phyloP scores from a whole-genome alignment of 2,888 invertebrate species.

The Anarsia innoxiella region DNA sequence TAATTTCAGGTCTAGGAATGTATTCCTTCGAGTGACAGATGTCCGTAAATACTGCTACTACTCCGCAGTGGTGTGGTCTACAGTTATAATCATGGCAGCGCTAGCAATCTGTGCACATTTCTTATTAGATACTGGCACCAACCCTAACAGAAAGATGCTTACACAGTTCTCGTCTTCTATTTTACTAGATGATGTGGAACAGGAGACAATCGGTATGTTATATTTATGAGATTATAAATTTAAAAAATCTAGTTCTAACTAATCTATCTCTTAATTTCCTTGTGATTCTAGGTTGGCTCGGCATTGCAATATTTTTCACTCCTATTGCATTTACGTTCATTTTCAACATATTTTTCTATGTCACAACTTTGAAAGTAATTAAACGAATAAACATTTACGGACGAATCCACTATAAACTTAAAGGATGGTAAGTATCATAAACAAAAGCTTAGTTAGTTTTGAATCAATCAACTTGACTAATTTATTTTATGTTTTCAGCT shows the following conservation, averaged over 20 bases:
- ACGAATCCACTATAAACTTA: constrained; percentile 89
- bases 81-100: constrained; percentile 80
- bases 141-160: constrained; percentile 62
- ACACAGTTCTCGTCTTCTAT: constrained; percentile 59
- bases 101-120: constrained; percentile 89
- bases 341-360: constrained; percentile 85
- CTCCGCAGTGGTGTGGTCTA: constrained; percentile 86
- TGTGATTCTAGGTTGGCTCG: constrained; percentile 80
- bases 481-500: constrained; percentile 72
- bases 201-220: constrained; percentile 82
- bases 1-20: constrained; percentile 82
- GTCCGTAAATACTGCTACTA: constrained; percentile 92
- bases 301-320: constrained; percentile 87
- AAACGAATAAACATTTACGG: constrained; percentile 89
- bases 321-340: constrained; percentile 87
- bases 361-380: constrained; percentile 85
- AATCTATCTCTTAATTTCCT: neutral
- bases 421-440: constrained; percentile 83
- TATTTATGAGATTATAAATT: neutral
- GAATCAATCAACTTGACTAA: neutral
- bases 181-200: constrained; percentile 72
- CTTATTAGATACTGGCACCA: constrained; percentile 80
- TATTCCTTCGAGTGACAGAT: constrained; percentile 88
- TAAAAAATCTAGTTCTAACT: neutral
- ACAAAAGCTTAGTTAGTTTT: neutral